Conservation (phyloP, 2,113 vertebrate species). For the Pimephales promelas region DNA sequence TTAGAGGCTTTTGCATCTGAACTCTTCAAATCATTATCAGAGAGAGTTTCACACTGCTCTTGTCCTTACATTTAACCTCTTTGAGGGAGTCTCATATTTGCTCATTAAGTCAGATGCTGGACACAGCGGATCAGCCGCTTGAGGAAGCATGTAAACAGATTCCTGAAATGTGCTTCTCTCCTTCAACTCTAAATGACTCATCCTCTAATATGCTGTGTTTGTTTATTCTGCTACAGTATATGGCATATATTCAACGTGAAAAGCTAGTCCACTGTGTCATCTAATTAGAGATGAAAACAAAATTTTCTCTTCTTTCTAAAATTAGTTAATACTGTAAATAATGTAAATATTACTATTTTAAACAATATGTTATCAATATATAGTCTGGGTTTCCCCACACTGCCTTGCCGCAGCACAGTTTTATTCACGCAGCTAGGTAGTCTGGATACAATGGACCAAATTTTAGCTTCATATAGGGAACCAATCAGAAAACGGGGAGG, state of each 20-base stretch:
- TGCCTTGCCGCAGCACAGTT: no score
- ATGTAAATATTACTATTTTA: not conserved
- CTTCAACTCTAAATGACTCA: slow-evolving; percentile 28
- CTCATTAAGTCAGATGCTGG: slow-evolving; percentile 27
- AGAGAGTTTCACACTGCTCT: slow-evolving; percentile 2
- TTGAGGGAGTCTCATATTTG: slow-evolving; percentile 17
- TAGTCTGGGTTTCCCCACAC: no score
- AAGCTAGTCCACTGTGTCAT: slow-evolving; percentile 29
- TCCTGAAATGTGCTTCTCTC: slow-evolving; percentile 31
- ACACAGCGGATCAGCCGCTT: slow-evolving; percentile 15
- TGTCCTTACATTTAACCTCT: slow-evolving; percentile 44
- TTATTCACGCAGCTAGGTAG: no score
- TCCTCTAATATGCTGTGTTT: slow-evolving; percentile 13
- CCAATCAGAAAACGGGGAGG: no score
- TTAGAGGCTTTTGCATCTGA: no score
- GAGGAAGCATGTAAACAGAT: slow-evolving; percentile 38
- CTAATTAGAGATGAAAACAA: slow-evolving; percentile 39
- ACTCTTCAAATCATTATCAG: no score
- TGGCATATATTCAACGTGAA: slow-evolving; percentile 31
- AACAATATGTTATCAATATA: slow-evolving; percentile 5
- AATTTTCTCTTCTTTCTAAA: slow-evolving; percentile 31
- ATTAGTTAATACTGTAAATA: not conserved
- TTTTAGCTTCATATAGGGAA: no score
- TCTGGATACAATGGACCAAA: no score
- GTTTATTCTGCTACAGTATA: slow-evolving; percentile 34